Percentiles rank a stretch among this genome's conserved stretches.
These are phyloP conservation scores for Selene dorsalis DNA, from an alignment of 2,797 vertebrate genomes.

Conservation along the genomic window DNA sequence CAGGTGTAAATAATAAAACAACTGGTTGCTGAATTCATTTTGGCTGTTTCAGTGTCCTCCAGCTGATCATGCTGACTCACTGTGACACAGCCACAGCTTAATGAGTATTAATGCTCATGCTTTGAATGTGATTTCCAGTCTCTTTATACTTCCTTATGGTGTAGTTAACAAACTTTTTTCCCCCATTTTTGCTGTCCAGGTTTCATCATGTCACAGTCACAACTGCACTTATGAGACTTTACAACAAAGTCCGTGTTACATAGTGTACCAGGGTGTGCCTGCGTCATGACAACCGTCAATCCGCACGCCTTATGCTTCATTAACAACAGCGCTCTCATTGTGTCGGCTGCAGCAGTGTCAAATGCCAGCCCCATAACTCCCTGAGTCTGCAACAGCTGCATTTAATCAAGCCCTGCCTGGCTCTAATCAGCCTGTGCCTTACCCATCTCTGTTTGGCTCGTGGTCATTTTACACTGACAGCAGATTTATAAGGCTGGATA, in stretches of 20 bases:
- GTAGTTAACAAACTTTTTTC: not conserved
- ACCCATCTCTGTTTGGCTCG: slow-evolving; percentile 66
- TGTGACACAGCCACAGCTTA: not conserved
- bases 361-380: slow-evolving; percentile 55
- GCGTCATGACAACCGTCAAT: slow-evolving; percentile 39
- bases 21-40: not conserved
- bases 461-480: slow-evolving; percentile 58
- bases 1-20: not conserved
- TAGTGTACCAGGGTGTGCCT: slow-evolving; percentile 15
- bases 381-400: slow-evolving; percentile 64
- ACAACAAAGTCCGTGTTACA: slow-evolving; percentile 9
- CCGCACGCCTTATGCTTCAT: slow-evolving; percentile 46
- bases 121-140: not conserved
- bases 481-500: slow-evolving; percentile 62
- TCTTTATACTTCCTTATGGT: not conserved
- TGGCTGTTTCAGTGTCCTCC: not conserved
- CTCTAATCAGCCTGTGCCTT: slow-evolving; percentile 68
- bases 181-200: too few species aligned
- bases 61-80: not conserved
- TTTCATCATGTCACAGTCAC: slow-evolving; percentile 1
- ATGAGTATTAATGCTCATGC: not conserved
- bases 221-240: not conserved
- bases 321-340: slow-evolving; percentile 54
- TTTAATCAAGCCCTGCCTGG: slow-evolving; percentile 72
- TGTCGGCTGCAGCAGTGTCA: slow-evolving; percentile 53